These are phyloP conservation scores for Caenorhabditis zanzibari DNA, from an alignment of 2,888 invertebrate genomes.

Conservation along the genomic window DNA sequence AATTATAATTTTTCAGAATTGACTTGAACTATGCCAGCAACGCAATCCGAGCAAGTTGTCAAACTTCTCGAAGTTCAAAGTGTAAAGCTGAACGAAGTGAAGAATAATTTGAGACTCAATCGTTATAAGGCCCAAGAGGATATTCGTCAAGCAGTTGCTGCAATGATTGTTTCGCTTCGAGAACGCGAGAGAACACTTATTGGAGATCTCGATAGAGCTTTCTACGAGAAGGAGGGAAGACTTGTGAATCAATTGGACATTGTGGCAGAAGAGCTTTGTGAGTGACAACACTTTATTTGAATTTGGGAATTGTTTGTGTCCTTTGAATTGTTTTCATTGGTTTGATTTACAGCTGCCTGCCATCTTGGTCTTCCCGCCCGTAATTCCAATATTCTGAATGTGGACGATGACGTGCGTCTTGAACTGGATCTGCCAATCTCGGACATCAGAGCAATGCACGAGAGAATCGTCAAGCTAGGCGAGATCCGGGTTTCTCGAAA, in stretches of 20 bases:
- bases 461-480: constrained; percentile 63
- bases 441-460: constrained; percentile 67
- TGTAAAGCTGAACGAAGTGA: constrained; percentile 49
- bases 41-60: constrained; percentile 50
- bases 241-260: constrained; percentile 58
- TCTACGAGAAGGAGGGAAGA: constrained; percentile 67
- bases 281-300: background rate
- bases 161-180: constrained; percentile 70
- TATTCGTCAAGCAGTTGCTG: constrained; percentile 68
- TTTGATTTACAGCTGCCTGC: constrained; percentile 34
- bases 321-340: background rate
- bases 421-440: constrained; percentile 66
- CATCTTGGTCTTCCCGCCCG: constrained; percentile 40
- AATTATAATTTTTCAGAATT: constrained; percentile 16
- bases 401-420: constrained; percentile 68
- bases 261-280: constrained; percentile 52
- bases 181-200: constrained; percentile 75
- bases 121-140: constrained; percentile 73
- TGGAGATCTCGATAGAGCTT: constrained; percentile 68
- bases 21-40: constrained; percentile 16
- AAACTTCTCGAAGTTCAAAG: constrained; percentile 52
- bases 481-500: constrained; percentile 57
- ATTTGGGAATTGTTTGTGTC: background rate
- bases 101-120: constrained; percentile 47
- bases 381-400: constrained; percentile 39